phyloP scores from a whole-genome alignment of 2,888 invertebrate genomes.

The Brachypalpus laphriformis region DNA sequence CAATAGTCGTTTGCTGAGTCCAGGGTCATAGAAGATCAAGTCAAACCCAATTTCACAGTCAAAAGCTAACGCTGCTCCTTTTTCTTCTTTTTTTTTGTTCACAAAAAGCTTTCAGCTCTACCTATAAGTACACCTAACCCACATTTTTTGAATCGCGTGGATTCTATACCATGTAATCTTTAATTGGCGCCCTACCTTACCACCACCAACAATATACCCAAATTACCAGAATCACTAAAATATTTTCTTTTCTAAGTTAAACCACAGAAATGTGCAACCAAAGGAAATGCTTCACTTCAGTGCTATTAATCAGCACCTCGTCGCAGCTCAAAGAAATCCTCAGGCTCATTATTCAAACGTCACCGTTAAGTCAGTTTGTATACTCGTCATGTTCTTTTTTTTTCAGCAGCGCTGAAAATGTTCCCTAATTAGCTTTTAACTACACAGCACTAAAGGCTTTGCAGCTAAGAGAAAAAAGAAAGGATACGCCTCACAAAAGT shows the following conservation, averaged over 20 bases:
- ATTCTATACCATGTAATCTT: neutral
- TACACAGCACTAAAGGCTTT: neutral
- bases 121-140: too few relatives aligned
- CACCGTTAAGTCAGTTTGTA: neutral
- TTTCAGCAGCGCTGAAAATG: neutral
- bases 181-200: neutral
- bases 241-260: neutral
- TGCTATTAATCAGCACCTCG: conserved; percentile 4
- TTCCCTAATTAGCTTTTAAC: conserved; percentile 24
- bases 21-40: too few relatives aligned
- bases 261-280: conserved; percentile 1
- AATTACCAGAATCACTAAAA: neutral
- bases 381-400: neutral
- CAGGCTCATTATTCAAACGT: conserved; percentile 15
- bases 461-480: neutral
- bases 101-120: too few relatives aligned
- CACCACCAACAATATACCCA: neutral
- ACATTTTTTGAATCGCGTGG: too few relatives aligned
- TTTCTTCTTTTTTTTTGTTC: too few relatives aligned
- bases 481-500: neutral
- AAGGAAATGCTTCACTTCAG: neutral
- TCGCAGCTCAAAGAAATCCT: neutral
- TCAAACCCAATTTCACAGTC: too few relatives aligned
- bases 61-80: too few relatives aligned
- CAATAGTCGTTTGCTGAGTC: too few relatives aligned